Percentiles rank a stretch among this genome's conserved stretches.
These are phyloP conservation scores for Melanotaenia boesemani DNA, from an alignment of 2,797 vertebrate species.

Conservation along the genomic window DNA sequence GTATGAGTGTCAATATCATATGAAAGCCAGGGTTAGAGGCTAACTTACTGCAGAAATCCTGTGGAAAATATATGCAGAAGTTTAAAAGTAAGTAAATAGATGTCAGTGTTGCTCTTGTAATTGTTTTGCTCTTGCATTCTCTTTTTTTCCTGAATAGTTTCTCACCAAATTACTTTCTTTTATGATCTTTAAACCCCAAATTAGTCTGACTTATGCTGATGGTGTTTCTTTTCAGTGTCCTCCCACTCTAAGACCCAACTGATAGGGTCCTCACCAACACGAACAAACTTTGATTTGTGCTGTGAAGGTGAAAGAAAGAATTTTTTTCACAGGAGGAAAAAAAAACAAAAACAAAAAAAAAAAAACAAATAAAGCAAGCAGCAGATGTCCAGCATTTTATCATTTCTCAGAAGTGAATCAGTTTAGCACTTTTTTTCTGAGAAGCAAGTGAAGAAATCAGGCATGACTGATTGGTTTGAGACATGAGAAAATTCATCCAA, in stretches of 20 bases:
- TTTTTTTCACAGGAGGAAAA: slow-evolving; percentile 6
- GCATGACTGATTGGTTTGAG: slow-evolving; percentile 45
- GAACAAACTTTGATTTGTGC: slow-evolving; percentile 10
- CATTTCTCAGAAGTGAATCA: slow-evolving; percentile 46
- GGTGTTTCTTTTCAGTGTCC: not conserved
- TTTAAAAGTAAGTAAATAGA: slow-evolving; percentile 30
- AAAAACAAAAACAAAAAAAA: not conserved
- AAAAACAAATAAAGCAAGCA: no score
- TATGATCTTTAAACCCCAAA: slow-evolving; percentile 18
- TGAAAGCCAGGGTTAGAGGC: slow-evolving; percentile 36
- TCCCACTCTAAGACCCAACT: slow-evolving; percentile 16
- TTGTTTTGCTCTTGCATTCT: slow-evolving; percentile 14
- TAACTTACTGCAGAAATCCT: slow-evolving; percentile 40
- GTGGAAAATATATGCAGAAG: slow-evolving; percentile 39
- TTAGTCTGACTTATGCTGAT: slow-evolving; percentile 10
- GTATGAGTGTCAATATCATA: slow-evolving; percentile 31
- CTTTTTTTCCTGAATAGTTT: slow-evolving; percentile 21
- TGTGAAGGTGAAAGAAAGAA: not conserved
- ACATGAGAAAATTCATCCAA: slow-evolving; percentile 42
- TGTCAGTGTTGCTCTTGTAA: slow-evolving; percentile 24
- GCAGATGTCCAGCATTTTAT: slow-evolving; percentile 56
- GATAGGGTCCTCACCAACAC: slow-evolving; percentile 3
- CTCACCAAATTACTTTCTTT: not conserved
- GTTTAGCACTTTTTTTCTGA: slow-evolving; percentile 42
- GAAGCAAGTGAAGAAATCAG: slow-evolving; percentile 25